phyloP scores from a whole-genome alignment of 1,140 invertebrate species.

The Akabosia matsudoensis region DNA sequence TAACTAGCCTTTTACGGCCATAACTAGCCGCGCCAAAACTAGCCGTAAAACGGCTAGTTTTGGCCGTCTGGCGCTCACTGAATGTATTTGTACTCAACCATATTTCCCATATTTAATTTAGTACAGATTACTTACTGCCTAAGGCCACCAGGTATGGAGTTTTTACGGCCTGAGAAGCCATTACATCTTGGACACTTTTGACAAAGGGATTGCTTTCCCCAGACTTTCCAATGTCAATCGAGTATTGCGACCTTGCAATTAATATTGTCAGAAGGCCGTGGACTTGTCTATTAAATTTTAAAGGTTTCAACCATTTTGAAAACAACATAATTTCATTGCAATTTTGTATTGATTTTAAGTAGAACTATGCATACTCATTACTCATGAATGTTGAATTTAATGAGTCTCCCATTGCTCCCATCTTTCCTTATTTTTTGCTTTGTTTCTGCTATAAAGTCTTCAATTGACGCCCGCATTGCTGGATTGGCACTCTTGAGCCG shows the following conservation, averaged over 20 bases:
- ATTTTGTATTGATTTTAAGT: too few species aligned
- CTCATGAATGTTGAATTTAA: neutral
- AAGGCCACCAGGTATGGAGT: neutral
- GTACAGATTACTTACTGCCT: neutral
- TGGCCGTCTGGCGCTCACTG: too few species aligned
- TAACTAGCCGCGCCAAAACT: too few species aligned
- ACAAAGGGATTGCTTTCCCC: neutral
- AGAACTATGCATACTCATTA: neutral
- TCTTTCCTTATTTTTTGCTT: neutral
- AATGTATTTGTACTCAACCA: neutral
- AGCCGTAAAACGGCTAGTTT: too few species aligned
- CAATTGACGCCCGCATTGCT: neutral
- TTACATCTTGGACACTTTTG: neutral
- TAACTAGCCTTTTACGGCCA: too few species aligned
- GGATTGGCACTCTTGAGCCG: neutral
- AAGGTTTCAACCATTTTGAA: neutral
- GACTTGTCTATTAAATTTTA: neutral
- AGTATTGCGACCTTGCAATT: neutral
- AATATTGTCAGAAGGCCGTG: neutral
- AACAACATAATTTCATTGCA: neutral
- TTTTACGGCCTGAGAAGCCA: neutral
- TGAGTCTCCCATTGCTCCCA: neutral
- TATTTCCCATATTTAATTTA: neutral
- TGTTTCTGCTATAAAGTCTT: neutral
- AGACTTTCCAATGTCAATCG: conserved; percentile 1